Evolutionary conservation across 2,797 vertebrate genomes (phyloP), one percentile per base, ranked within the genome.

Genomic region (Semotilus atromaculatus): DNA sequence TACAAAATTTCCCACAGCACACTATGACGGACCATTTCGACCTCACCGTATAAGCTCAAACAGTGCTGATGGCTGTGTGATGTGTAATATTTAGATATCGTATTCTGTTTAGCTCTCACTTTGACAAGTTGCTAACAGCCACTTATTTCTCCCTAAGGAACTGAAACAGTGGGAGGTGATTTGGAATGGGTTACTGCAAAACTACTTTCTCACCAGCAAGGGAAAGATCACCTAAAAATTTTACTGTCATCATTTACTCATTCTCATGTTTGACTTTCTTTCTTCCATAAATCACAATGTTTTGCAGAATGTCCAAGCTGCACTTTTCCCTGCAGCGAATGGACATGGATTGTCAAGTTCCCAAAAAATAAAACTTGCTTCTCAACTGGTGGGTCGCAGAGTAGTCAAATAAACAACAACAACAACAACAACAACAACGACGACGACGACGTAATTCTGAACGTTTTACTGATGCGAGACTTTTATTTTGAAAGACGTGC

Each of bases 171-270:
- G 3, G n/a, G 62, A 64, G 62, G 62, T 64, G 29, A 64, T 64
- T 64, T 64, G 62, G 29, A 64, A 31, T 64, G 14, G 62, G 62
- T 64, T 64, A 18, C 79, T 29, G 8, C 21, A 34, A 67, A 67
- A 31, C 60, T 48, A 38, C 5, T 78, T 51, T 48, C 29, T 67
- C 62, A 18, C 34, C 13, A n/a, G 29, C 45, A 55, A 40, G 9
- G 14, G 67, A 70, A 21, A 29, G 79, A 29, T 81, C 34, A 81
- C 23, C 68, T 71, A 71, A 71, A 71, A 4, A 71, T 43, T 23
- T 16, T 26, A 16, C 23, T 71, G 38, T 71, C 23, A 43, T 43
- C 13, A 71, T 18, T 43, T 26, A 71, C 38, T 71, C 38, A 71
- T 23, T 23, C 38, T 71, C 6, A 0, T 43, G 23, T 4, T n/a